Evolutionary conservation across 1,140 invertebrate genomes (phyloP).

Genomic region (Nephila pilipes): DNA sequence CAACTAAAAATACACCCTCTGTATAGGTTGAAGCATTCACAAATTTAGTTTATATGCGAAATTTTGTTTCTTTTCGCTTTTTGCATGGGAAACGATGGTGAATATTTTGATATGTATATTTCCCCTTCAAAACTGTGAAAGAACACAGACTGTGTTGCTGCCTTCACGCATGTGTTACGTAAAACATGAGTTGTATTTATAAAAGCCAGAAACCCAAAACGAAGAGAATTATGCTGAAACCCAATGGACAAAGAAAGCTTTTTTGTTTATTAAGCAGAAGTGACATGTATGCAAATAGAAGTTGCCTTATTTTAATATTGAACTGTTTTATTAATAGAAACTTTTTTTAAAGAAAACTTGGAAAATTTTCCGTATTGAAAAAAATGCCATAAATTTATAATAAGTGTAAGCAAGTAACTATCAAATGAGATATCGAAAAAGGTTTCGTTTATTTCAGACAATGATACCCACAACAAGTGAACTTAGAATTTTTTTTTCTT

Average conservation of each 20-base stretch:
- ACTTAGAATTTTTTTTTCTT: no score
- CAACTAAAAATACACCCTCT: conserved; percentile 21
- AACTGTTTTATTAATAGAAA: not conserved
- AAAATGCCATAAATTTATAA: no score
- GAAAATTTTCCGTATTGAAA: no score
- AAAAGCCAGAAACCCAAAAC: not conserved
- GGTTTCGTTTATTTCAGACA: no score
- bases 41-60: conserved; percentile 34
- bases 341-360: no score
- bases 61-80: conserved; percentile 14
- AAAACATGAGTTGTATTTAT: conserved; percentile 38
- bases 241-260: conserved; percentile 2
- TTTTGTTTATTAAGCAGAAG: conserved; percentile 12
- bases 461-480: no score
- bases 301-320: not conserved
- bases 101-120: conserved; percentile 39
- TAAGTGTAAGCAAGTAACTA: no score
- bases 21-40: conserved; percentile 34
- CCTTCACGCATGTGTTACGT: conserved; percentile 7
- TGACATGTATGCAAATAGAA: not conserved
- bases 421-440: no score
- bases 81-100: not conserved
- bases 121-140: not conserved
- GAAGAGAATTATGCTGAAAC: not conserved
- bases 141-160: conserved; percentile 10